phyloP scores from a whole-genome alignment of 2,113 vertebrate species.

The Polypterus senegalus region DNA sequence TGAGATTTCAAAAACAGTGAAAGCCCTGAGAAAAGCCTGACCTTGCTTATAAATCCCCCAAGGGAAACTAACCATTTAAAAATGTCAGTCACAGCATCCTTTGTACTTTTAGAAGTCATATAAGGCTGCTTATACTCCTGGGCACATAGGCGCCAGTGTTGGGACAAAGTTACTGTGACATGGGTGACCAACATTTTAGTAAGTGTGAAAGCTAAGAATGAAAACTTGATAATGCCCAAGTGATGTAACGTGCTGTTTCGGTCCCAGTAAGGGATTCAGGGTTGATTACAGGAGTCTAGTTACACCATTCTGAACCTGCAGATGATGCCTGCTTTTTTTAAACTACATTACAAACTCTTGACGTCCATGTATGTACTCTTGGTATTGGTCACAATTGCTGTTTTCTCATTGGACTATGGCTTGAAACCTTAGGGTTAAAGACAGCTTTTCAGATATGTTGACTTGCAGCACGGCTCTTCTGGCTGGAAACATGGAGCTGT shows the following conservation, averaged over 20 bases:
- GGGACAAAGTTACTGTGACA: slow-evolving; percentile 17
- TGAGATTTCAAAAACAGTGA: no score
- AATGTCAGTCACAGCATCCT: no score
- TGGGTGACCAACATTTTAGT: slow-evolving; percentile 37
- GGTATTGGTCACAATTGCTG: no score
- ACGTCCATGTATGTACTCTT: background rate
- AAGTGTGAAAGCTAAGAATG: slow-evolving; percentile 36
- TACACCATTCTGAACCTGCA: slow-evolving; percentile 13
- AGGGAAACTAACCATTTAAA: no score
- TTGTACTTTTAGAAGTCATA: slow-evolving; percentile 15
- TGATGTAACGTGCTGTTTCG: slow-evolving; percentile 40
- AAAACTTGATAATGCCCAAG: slow-evolving; percentile 34
- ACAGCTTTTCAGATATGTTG: no score
- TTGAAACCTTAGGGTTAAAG: no score
- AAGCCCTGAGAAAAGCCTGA: no score
- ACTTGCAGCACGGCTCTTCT: no score
- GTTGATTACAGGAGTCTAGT: slow-evolving; percentile 18
- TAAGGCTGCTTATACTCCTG: slow-evolving; percentile 19
- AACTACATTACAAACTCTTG: slow-evolving; percentile 12
- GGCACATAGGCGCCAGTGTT: slow-evolving; percentile 22
- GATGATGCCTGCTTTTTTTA: slow-evolving; percentile 23
- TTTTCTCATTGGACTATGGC: no score
- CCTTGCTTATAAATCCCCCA: no score
- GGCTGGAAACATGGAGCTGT: no score
- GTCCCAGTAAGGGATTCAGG: slow-evolving; percentile 22